Base-by-base conservation (phyloP, 2,888 invertebrate species). In the Xestia c-nigrum region DNA sequence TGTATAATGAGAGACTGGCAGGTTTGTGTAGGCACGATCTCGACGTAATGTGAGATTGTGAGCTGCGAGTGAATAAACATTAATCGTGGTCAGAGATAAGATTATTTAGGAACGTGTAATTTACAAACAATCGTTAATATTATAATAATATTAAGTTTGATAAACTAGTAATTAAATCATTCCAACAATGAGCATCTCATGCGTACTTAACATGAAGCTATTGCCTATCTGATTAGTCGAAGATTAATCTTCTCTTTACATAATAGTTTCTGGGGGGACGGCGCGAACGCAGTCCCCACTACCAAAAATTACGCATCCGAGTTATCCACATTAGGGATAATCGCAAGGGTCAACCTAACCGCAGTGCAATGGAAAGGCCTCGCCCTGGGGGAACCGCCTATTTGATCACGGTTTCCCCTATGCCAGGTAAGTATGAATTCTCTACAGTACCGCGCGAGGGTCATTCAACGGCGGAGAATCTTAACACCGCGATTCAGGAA, bases 251-350 rank as follows among this genome's bases (percentile, higher is more conserved):
- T 10, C 3, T 46, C 50, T 1, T 12, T n/a, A 10, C n/a, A 10
- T 43, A 7, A 43, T 43, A 43, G 24, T 57, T 59, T 65, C 31
- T 76, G 46, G 64, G 81, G 84, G 85, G 74, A 77, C 81, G 69
- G 81, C 87, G 81, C 77, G 86, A 61, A 83, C 82, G 85, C 81
- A 81, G 74, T 82, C 74, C 81, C 81, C 85, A 82, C 74, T 85
- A 81, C 46, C 85, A 85, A 74, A 84, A 84, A 85, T 79, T 31
- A 82, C 78, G 82, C 78, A 76, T 78, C 78, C 82, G 78, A 82
- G 78, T 78, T 78, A 78, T 74, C 78, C 78, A 81, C 78, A 78
- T 78, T 78, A 78, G 78, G 78, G 83, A 79, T 83, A 83, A 83
- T 80, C 79, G 77, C 79, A 79, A 47, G 83, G 83, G 83, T 80